Evolutionary conservation across 92 coral and sea anemone genomes (phyloP), one percentile per base, ranked within the genome.

Genomic region (Palythoa caribaeorum): DNA sequence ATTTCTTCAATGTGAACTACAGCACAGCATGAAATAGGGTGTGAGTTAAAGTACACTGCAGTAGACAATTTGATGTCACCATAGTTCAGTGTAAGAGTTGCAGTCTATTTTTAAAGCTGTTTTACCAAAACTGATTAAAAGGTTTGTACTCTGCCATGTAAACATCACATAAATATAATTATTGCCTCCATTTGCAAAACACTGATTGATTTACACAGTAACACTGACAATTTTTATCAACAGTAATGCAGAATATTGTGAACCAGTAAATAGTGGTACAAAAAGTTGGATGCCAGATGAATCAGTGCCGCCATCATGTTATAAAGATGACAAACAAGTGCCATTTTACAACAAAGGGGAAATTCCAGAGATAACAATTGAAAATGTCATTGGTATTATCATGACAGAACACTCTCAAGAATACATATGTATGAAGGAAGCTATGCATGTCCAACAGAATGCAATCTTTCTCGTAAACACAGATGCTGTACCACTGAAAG

Each of bases 281-380:
- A 13, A 19, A 50, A 75, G 60, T 75, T 87, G 90, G 90, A 87
- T 87, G 70, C 86, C 86, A 77, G 86, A 28, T 28, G 28, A 28
- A 28, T 28, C 28, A 28, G 28, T 28, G 28, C 28, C 28, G 0
- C 28, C 28, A 87, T 78, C 28, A 28, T 28, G 28, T 28, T 28
- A 28, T 28, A 28, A 28, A 28, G 0, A 28, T 28, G 28, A 28
- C 28, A 28, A 28, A 28, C 28, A 28, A 28, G 28, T 28, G 28
- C 28, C 28, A 28, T 28, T 28, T 28, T 28, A 28, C 28, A 28
- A 28, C 28, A 28, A 28, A 28, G 28, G 28, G 28, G 28, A 28
- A 28, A 28, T 28, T 28, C 28, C 28, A 28, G 28, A 28, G 28
- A 28, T 28, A 28, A 28, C 28, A 28, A 28, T 28, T 28, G 28